Evolutionary conservation across 2,797 vertebrate genomes (phyloP), one percentile per base, ranked within the genome.

Genomic region (Kryptopterus vitreolus): DNA sequence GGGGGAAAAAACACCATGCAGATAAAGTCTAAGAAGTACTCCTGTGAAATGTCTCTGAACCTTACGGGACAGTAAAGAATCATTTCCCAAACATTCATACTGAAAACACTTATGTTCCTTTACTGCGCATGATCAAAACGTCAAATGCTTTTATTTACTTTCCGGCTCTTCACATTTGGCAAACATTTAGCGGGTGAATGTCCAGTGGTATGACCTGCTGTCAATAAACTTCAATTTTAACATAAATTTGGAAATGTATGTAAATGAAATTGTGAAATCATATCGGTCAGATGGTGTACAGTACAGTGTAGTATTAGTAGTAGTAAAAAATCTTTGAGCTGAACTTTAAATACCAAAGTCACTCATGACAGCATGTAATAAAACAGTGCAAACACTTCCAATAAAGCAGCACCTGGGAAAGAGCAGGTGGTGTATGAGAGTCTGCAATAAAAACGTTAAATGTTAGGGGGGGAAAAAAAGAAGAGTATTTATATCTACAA

Each of bases 401-500:
- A 48, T 69, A 76, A 76, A 81, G 43, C 11, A 50, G 79, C 57
- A 38, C 50, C 38, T 66, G 61, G 20, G 53, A 81, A 74, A 76
- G 55, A 52, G 6, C 65, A 70, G 65, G 33, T 55, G 55, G 29
- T 53, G 20, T n/a, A 24, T 16, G 22, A 24, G 26, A n/a, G 43
- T 29, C 8, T 18, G 12, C 52, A 73, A 15, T 48, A 24, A 76
- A 57, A 53, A 38, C n/a, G 62, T 75, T 80, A 59, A 76, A 69
- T 55, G 76, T 76, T 69, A 62, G n/a, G n/a, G n/a, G n/a, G n/a
- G n/a, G n/a, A 61, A 70, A 70, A 62, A n/a, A 70, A 62, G 18
- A 58, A 11, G 15, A 35, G 62, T 18, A 81, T 68, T 59, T 9
- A 61, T 57, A 74, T 57, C 53, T 48, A 62, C 68, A 2, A 22